phyloP scores from a whole-genome alignment of 2,888 invertebrate genomes.

The Trachelus iudaicus region DNA sequence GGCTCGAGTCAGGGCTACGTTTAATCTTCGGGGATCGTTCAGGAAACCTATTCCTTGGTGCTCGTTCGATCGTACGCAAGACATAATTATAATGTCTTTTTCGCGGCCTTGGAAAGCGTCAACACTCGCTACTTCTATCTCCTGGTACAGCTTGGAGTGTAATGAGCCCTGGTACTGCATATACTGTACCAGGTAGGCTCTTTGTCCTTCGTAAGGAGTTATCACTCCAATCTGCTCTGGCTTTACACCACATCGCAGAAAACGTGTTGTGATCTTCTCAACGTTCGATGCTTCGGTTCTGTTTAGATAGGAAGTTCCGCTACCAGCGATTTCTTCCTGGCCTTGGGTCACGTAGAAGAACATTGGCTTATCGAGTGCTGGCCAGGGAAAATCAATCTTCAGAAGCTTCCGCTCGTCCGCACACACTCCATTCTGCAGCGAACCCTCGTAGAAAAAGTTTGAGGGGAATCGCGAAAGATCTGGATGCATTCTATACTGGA shows the following conservation, averaged over 20 bases:
- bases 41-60: conserved; percentile 99
- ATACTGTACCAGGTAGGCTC: conserved; percentile 96
- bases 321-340: conserved; percentile 98
- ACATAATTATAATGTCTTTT: conserved; percentile 99
- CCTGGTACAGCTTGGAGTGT: conserved; percentile 96
- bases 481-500: conserved; percentile 99
- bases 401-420: conserved; percentile 91
- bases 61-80: conserved; percentile 98
- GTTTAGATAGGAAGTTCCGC: conserved; percentile 98
- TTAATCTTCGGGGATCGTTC: conserved; percentile 96
- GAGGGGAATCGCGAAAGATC: conserved; percentile 97
- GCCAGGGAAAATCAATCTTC: conserved; percentile 98
- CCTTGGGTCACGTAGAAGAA: conserved; percentile 99
- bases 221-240: conserved; percentile 99
- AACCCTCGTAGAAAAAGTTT: conserved; percentile 99
- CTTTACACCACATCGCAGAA: conserved; percentile 93
- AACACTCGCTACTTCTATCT: conserved; percentile 99
- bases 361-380: conserved; percentile 95
- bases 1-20: conserved; percentile 97
- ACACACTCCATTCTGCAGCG: conserved; percentile 98
- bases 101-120: conserved; percentile 99
- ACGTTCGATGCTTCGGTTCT: conserved; percentile 98
- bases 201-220: conserved; percentile 98
- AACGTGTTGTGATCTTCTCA: conserved; percentile 96
- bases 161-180: conserved; percentile 99